Base-by-base conservation (phyloP, 2,113 vertebrate genomes). In the Silurus asotus region DNA sequence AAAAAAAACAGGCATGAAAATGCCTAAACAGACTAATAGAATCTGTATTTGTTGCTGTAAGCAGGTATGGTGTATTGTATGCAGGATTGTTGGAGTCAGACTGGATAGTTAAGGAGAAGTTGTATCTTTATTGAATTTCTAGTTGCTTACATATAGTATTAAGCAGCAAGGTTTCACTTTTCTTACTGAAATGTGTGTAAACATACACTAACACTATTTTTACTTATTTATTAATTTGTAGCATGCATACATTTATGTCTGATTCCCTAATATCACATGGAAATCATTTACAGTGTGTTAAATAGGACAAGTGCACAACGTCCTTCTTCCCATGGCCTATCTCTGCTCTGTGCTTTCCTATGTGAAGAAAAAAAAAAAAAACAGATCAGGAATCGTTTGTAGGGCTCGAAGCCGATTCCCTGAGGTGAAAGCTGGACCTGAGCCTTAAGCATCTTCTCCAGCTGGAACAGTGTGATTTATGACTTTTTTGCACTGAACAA, bases 381-480 rank as follows among this genome's bases (percentile, higher is more conserved):
- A 87, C 90, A 69, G 62, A 81, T 92, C 91, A 91, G 88, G 90
- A 92, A 90, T 88, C 89, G 91, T 92, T 92, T 93, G 93, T 92
- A 89, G 91, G 90, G 91, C 92, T 93, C 88, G 7, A 85, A 90
- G 77, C 82, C 88, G 87, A 87, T 77, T 93, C 93, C 93, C 92
- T 67, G 76, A 86, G 78, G 86, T 48, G 23, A 82, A 92, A 91
- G 88, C 90, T 93, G 93, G 93, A 94, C 84, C 67, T 55, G 74
- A 92, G 93, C 91, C 92, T 89, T 81, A 49, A 92, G 92, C 93
- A 90, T 87, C 89, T 89, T 87, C 93, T 90, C 87, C 91, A 74
- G 88, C 91, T 92, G 88, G 86, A 91, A 87, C 91, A 49, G 84
- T 2, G 87, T 94, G 95, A 95, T 94, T 94, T 93, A 94, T 94